Base-by-base conservation (phyloP, 2,113 vertebrate species). In the human (Homo sapiens) region DNA sequence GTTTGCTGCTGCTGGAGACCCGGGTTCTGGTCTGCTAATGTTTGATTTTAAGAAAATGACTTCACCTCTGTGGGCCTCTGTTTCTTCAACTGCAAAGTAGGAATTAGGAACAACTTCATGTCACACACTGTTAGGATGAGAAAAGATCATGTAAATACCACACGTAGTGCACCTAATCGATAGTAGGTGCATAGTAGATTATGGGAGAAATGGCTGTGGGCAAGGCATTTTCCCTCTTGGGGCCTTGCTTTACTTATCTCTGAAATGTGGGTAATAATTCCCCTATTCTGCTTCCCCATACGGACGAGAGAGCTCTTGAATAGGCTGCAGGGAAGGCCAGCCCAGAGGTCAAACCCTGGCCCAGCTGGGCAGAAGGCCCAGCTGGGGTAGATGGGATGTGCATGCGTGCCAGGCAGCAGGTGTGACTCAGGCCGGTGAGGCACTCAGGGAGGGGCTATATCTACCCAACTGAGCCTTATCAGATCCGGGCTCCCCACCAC, bases 391-490 rank as follows among this genome's bases (percentile, higher is more conserved):
- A 22, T 45, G 50, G 4, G 0, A 20, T 4, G 3, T n/a, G 40
- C 45, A 8, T 87, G 90, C 38, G 7, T 89, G 90, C 30, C 0
- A 96, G 82, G 81, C 32, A 12, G 52, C 73, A 61, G 96, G 96
- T 96, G 96, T 70, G 92, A 66, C 73, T 87, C 76, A 78, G 82
- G 45, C 72, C 0, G 0, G 50, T 4, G 25, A 38, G 27, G 40
- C 0, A 2, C 1, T 2, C 12, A 25, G 78, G 94, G 91, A 4
- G 38, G 78, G 84, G 90, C 32, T 17, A 94, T 96, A 90, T 98
- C 95, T 92, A 45, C 92, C 25, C 57, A 52, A 30, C 79, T 16
- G 2, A 13, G 57, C 38, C 76, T 98, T 98, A 97, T 97, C 97
- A 96, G 96, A 90, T 89, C 66, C 0, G 0, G 59, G 92, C 95